These are phyloP conservation scores for Drosophila equinoxialis DNA, from an alignment of 1,140 invertebrate species.

Conservation along the genomic window DNA sequence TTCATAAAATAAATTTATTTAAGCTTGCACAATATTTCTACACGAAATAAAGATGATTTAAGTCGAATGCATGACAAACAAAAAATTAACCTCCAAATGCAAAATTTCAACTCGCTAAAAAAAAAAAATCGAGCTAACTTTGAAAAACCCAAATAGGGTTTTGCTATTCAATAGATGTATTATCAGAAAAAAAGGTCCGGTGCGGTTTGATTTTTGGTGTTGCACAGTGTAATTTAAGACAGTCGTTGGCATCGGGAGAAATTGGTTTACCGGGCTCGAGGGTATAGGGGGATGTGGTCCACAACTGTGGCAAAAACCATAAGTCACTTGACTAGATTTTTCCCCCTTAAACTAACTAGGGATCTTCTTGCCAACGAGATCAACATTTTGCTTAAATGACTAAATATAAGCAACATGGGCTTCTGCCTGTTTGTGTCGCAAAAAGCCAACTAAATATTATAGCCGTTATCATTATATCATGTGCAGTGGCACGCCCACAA, in stretches of 20 bases:
- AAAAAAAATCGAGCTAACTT: no score
- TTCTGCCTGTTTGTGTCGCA: conserved; percentile 47
- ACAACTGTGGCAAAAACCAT: conserved; percentile 8
- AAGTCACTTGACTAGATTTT: conserved; percentile 49
- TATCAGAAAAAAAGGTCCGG: no score
- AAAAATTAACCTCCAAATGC: no score
- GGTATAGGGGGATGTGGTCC: background rate
- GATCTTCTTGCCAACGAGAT: background rate
- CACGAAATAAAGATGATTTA: no score
- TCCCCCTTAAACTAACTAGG: background rate
- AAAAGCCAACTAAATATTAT: conserved; percentile 66
- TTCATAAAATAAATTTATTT: no score
- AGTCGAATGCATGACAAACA: no score
- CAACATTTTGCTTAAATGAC: background rate
- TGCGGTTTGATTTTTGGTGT: no score
- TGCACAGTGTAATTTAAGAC: no score
- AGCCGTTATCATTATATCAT: conserved; percentile 63
- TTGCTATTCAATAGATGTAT: no score
- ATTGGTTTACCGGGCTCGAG: conserved; percentile 4
- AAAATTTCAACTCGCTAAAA: no score
- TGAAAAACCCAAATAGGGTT: no score
- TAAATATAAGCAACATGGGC: conserved; percentile 13
- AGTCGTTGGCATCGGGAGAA: conserved; percentile 44
- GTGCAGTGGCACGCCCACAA: conserved; percentile 45
- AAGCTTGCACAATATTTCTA: no score